Percentiles rank a stretch among this genome's conserved stretches.
These are phyloP conservation scores for Paracanthobrama guichenoti DNA, from an alignment of 2,113 vertebrate species.

Conservation along the genomic window DNA sequence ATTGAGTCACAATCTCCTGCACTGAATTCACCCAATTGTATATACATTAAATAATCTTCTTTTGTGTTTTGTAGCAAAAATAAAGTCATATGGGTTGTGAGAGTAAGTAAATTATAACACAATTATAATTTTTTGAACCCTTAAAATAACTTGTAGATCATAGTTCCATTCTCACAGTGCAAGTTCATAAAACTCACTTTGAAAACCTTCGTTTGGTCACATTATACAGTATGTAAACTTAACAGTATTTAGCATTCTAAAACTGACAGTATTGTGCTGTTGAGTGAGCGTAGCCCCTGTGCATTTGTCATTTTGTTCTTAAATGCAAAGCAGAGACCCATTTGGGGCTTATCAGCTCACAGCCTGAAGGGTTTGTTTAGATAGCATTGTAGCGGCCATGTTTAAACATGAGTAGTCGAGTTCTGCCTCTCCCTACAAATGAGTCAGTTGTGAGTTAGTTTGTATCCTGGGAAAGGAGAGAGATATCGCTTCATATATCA, in stretches of 20 bases:
- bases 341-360: slow-evolving; percentile 46
- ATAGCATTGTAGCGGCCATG: slow-evolving; percentile 51
- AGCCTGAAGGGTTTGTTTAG: slow-evolving; percentile 57
- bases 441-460: neutral
- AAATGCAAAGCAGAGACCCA: slow-evolving; percentile 40
- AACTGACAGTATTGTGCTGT: neutral
- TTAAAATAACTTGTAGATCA: neutral
- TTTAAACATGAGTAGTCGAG: slow-evolving; percentile 56
- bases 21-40: neutral
- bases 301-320: slow-evolving; percentile 49
- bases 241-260: neutral
- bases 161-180: neutral
- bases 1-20: neutral
- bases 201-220: neutral
- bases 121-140: neutral
- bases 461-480: slow-evolving; percentile 29
- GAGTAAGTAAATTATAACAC: neutral
- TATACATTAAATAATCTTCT: neutral
- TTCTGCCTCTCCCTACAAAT: slow-evolving; percentile 52
- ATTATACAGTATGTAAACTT: neutral
- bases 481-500: slow-evolving; percentile 39
- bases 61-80: neutral
- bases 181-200: neutral
- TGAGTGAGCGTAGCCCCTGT: neutral
- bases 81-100: neutral